Percentiles rank a stretch among this genome's conserved stretches.
phyloP scores from a whole-genome alignment of 2,888 invertebrate genomes.

The Polia nebulosa region DNA sequence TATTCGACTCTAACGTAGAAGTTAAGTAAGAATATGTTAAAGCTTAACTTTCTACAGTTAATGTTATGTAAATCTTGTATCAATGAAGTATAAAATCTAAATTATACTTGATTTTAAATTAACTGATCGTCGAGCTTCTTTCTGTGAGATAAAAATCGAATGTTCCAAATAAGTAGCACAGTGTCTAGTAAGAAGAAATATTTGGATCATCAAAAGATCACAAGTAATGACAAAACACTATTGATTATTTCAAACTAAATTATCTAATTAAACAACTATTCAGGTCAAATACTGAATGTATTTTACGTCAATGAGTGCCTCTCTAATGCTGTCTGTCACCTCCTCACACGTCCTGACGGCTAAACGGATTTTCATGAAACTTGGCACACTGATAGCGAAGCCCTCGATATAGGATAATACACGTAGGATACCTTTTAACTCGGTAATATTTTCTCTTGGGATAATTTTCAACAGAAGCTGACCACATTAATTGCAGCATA shows the following conservation, averaged over 20 bases:
- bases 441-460: no score
- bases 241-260: conserved; percentile 1
- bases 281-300: background rate
- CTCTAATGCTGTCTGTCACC: no score
- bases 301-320: no score
- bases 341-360: no score
- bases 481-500: no score
- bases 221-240: background rate
- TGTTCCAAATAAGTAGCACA: background rate
- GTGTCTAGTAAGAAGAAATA: background rate
- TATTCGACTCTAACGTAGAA: conserved; percentile 28
- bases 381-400: no score
- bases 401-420: no score
- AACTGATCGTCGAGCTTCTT: conserved; percentile 2
- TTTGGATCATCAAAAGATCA: conserved; percentile 7
- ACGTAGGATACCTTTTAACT: no score
- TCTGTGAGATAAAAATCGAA: conserved; percentile 22
- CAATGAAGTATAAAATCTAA: conserved; percentile 12
- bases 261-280: background rate
- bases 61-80: conserved; percentile 40
- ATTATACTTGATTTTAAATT: conserved; percentile 27
- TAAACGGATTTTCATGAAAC: no score
- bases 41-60: conserved; percentile 47
- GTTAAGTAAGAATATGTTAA: conserved; percentile 31
- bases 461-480: no score